Base-by-base conservation (phyloP, 2,888 invertebrate genomes). In the Lydus trimaculatus region DNA sequence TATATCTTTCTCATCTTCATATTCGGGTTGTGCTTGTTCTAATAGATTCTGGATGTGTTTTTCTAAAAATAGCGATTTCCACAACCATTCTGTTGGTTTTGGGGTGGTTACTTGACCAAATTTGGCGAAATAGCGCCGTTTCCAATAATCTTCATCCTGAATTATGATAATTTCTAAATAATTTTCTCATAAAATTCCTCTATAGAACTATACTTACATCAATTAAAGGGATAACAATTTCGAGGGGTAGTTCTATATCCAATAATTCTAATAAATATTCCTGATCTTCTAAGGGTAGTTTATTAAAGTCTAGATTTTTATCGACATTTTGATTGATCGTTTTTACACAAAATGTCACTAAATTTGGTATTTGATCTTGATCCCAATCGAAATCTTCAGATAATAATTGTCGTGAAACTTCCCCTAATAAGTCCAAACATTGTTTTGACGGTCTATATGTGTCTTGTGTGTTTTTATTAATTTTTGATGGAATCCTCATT, bases 141-240 rank as follows among this genome's bases (percentile, higher is more conserved):
- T 85, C 91, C 92, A 92, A 81, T 90, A 92, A 80, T 88, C 87
- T 77, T 91, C 91, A 73, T 90, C 87, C 84, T 79, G 62, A 11
- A 73, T 66, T 9, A 60, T 52, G 13, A 17, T 3, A 56, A 28
- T 52, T 63, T 13, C 39, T 20, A 20, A 28, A 31, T 25, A 9
- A 43, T 31, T 61, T 31, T 7, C 28, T 28, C 2, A 28, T 28
- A 3, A 28, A n/a, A 28, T 28, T 28, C 28, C 4, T 28, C 28
- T 3, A 63, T 28, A 20, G 31, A n/a, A n/a, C 9, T 6, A 62
- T 9, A 67, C 75, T 74, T 78, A 88, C 89, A 80, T 86, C 85
- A 48, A 90, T 88, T 17, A 85, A 75, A 2, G 88, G 88, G 4
- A 90, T 87, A 52, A 87, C 87, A 67, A 86, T 81, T 69, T 87